Percentiles rank a stretch among this genome's conserved stretches.
phyloP scores from a whole-genome alignment of 2,797 vertebrate genomes.

The Antennarius maculatus region DNA sequence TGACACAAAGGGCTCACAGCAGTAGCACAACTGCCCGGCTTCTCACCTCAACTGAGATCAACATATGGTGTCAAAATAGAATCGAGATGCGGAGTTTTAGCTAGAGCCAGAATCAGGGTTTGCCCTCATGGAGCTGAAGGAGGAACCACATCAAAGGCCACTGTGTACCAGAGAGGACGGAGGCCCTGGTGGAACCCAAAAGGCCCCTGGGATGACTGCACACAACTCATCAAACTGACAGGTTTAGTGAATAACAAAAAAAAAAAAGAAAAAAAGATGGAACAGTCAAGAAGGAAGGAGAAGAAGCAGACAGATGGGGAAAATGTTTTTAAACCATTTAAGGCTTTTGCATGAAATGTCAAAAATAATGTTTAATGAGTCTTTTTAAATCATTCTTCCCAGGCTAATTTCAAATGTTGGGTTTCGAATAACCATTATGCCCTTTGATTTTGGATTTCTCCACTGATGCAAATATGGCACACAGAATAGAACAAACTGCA shows the following conservation, averaged over 20 bases:
- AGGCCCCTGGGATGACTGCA: slow-evolving; percentile 56
- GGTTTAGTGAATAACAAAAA: slow-evolving; percentile 53
- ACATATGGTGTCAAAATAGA: slow-evolving; percentile 21
- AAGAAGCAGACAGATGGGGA: slow-evolving; percentile 15
- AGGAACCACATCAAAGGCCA: slow-evolving; percentile 66
- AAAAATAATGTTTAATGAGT: slow-evolving; percentile 19
- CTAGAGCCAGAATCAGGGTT: slow-evolving; percentile 13
- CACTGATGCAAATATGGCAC: slow-evolving; percentile 22
- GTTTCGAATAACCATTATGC: slow-evolving; percentile 23
- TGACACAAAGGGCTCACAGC: slow-evolving; percentile 16
- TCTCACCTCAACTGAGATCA: slow-evolving; percentile 11
- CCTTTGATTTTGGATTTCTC: slow-evolving; percentile 33
- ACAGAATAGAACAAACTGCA: slow-evolving; percentile 28
- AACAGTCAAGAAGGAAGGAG: slow-evolving; percentile 6
- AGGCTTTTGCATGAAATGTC: slow-evolving; percentile 18
- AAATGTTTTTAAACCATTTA: slow-evolving; percentile 35
- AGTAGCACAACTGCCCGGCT: background rate
- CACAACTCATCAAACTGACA: slow-evolving; percentile 75
- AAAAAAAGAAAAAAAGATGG: slow-evolving; percentile 2
- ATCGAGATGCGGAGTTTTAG: slow-evolving; percentile 4
- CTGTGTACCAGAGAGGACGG: slow-evolving; percentile 60
- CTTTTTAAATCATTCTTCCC: slow-evolving; percentile 12
- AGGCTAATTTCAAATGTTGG: slow-evolving; percentile 13
- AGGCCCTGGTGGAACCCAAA: slow-evolving; percentile 63
- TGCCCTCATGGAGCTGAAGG: slow-evolving; percentile 42